These are phyloP conservation scores for Rhagologus leucostigma DNA, from an alignment of 2,113 vertebrate genomes.

Conservation along the genomic window DNA sequence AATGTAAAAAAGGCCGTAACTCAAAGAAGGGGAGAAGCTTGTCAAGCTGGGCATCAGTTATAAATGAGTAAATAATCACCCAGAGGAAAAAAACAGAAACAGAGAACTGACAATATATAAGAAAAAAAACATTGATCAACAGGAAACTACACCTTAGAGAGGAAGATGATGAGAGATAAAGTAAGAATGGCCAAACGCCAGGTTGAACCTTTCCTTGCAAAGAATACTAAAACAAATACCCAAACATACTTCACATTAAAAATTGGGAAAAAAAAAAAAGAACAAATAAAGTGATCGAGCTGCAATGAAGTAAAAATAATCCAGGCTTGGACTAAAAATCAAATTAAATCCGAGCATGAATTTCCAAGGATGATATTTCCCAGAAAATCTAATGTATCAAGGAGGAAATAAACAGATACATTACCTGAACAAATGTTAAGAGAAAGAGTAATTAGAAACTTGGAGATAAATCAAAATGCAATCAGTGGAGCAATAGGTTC, in stretches of 20 bases:
- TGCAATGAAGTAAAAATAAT: not conserved
- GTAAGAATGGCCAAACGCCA: not conserved
- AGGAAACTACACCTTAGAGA: not conserved
- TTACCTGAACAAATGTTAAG: not conserved
- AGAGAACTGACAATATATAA: not conserved
- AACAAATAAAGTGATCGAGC: not conserved
- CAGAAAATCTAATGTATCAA: not conserved
- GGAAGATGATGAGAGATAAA: not conserved
- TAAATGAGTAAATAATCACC: not conserved
- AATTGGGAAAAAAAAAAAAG: not conserved
- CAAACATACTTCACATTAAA: not conserved
- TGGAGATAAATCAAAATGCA: constrained; percentile 33
- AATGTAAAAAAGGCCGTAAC: not conserved
- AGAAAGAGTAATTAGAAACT: constrained; percentile 10
- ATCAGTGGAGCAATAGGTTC: not conserved
- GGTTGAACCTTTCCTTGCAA: not conserved
- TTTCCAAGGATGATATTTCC: not conserved
- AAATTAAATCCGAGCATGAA: not conserved
- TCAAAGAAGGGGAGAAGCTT: not conserved
- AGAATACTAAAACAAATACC: not conserved
- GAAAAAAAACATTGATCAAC: not conserved
- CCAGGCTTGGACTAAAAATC: not conserved
- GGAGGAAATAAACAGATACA: not conserved
- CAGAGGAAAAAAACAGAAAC: not conserved
- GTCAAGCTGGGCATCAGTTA: not conserved